Conservation (phyloP, 1,140 invertebrate species). For the Lepidurus couesii region DNA sequence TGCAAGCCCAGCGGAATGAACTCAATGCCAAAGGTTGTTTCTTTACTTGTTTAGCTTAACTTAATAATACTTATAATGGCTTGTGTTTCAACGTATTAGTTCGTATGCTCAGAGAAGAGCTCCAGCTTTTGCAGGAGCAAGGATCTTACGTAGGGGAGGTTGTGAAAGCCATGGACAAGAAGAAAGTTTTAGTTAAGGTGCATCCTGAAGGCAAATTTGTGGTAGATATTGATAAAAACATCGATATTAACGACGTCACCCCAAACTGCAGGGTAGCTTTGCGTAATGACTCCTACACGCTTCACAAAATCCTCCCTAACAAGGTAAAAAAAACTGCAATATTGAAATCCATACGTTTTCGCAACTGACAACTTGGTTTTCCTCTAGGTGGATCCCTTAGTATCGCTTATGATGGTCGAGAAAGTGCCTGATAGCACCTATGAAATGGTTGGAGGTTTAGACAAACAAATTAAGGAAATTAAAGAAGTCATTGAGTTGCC, state of each 20-base stretch:
- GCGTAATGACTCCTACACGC: slow-evolving; percentile 95
- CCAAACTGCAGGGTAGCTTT: slow-evolving; percentile 96
- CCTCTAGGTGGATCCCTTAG: slow-evolving; percentile 86
- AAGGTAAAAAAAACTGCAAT: slow-evolving; percentile 57
- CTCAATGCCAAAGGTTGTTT: slow-evolving; percentile 92
- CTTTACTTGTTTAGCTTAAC: not conserved
- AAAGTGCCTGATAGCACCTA: slow-evolving; percentile 99
- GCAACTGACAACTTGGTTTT: slow-evolving; percentile 33
- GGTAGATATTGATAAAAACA: slow-evolving; percentile 98
- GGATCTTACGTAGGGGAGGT: slow-evolving; percentile 99
- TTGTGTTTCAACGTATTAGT: slow-evolving; percentile 54
- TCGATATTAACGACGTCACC: slow-evolving; percentile 97
- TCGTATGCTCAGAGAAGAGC: slow-evolving; percentile 92
- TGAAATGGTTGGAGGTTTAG: slow-evolving; percentile 99
- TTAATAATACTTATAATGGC: slow-evolving; percentile 36
- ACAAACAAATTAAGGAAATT: slow-evolving; percentile 99
- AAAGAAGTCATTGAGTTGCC: slow-evolving; percentile 99
- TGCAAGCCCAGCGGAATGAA: slow-evolving; percentile 99
- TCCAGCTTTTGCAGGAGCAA: slow-evolving; percentile 97
- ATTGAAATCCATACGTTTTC: slow-evolving; percentile 8
- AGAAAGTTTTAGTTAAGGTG: slow-evolving; percentile 98
- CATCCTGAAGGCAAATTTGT: slow-evolving; percentile 99
- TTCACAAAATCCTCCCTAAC: slow-evolving; percentile 98
- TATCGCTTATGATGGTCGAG: slow-evolving; percentile 99
- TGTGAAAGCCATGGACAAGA: slow-evolving; percentile 99